These are phyloP conservation scores for Miichthys miiuy DNA, from an alignment of 2,797 vertebrate species.

Conservation along the genomic window DNA sequence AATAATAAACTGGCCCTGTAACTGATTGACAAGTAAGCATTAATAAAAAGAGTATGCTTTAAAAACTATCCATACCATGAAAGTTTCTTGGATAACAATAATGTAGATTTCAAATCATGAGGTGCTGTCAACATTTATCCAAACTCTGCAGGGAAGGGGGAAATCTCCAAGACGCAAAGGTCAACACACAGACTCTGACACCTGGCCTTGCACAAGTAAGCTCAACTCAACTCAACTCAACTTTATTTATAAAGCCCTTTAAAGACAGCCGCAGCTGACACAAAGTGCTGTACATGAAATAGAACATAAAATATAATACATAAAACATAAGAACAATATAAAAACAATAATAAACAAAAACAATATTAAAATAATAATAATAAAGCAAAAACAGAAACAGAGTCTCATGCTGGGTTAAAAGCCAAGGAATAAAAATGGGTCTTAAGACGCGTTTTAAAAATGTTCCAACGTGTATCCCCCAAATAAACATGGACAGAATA, in stretches of 20 bases:
- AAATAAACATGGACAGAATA: background rate
- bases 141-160: slow-evolving; percentile 82
- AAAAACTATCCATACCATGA: background rate
- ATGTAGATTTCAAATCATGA: slow-evolving; percentile 2
- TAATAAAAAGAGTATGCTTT: background rate
- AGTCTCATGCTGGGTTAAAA: no score
- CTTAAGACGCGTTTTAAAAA: no score
- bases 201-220: slow-evolving; percentile 92
- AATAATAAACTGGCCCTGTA: background rate
- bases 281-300: no score
- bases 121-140: background rate
- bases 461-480: background rate
- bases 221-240: no score
- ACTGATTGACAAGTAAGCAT: background rate
- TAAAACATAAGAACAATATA: no score
- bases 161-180: slow-evolving; percentile 88
- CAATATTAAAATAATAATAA: no score
- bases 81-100: background rate
- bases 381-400: no score
- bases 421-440: no score
- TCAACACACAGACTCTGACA: slow-evolving; percentile 86
- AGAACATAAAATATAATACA: no score
- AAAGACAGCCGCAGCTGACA: no score
- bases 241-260: no score
- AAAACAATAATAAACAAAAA: no score